Conservation (phyloP, 2,113 vertebrate genomes). For the Myxocyprinus asiaticus region DNA sequence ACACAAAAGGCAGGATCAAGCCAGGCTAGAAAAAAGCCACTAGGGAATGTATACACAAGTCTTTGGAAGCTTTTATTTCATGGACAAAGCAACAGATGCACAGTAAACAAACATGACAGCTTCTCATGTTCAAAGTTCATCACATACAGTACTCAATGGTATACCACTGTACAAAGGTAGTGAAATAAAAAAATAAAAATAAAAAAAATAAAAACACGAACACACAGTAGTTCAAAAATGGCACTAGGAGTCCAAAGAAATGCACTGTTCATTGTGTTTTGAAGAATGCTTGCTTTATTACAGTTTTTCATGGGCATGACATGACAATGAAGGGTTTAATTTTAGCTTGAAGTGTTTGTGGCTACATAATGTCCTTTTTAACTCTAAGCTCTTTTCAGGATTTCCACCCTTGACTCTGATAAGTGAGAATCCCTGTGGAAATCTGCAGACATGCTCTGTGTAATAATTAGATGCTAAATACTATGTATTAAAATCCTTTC, state of each 20-base stretch:
- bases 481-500: not conserved
- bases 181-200: too few relatives aligned
- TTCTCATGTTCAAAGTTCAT: too few relatives aligned
- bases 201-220: too few relatives aligned
- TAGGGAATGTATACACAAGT: conserved; percentile 67
- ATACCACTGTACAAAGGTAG: too few relatives aligned
- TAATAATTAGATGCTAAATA: not conserved
- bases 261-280: too few relatives aligned
- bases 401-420: conserved; percentile 6
- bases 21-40: conserved; percentile 69
- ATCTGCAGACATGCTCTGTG: not conserved
- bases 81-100: too few relatives aligned
- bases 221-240: too few relatives aligned
- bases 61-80: conserved; percentile 73
- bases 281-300: not conserved
- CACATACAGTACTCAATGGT: too few relatives aligned
- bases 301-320: not conserved
- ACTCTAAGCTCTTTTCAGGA: conserved; percentile 1
- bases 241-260: too few relatives aligned
- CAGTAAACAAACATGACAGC: too few relatives aligned
- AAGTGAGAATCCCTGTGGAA: conserved; percentile 6
- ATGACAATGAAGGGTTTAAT: too few relatives aligned
- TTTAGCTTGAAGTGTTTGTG: not conserved
- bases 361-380: conserved; percentile 5
- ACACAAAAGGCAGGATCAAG: conserved; percentile 67